Percentiles rank a stretch among this genome's conserved stretches.
Conservation (phyloP, 1,140 invertebrate genomes). For the Aphaenogaster rudis region DNA sequence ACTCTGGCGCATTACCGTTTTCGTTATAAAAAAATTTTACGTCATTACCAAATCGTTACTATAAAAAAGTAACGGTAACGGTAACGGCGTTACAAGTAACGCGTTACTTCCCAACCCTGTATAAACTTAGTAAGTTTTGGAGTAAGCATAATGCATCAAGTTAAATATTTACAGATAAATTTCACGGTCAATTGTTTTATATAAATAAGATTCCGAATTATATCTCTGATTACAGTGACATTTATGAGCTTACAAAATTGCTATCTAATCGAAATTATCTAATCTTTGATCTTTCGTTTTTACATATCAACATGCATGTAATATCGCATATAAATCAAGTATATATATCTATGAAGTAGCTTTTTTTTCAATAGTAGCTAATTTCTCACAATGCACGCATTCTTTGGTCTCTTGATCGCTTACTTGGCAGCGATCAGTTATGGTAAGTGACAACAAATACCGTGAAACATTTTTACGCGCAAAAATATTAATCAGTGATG, state of each 20-base stretch:
- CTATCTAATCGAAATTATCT: slow-evolving; percentile 37
- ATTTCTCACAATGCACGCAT: background rate
- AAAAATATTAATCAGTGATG: background rate
- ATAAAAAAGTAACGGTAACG: no score
- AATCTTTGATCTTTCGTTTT: background rate
- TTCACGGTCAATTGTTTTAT: background rate
- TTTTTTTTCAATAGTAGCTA: background rate
- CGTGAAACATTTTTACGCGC: background rate
- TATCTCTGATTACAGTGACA: slow-evolving; percentile 7
- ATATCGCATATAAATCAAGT: background rate
- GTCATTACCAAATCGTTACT: no score
- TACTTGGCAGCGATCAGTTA: background rate
- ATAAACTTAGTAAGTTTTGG: background rate
- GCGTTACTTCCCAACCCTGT: no score
- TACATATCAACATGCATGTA: background rate
- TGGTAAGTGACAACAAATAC: background rate
- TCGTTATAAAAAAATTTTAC: no score
- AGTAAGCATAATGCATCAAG: background rate
- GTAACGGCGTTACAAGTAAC: no score
- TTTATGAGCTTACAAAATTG: background rate
- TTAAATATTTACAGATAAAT: background rate
- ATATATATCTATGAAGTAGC: background rate
- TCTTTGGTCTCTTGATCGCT: slow-evolving; percentile 9
- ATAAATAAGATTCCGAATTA: background rate
- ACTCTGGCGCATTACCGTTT: no score